Evolutionary conservation across 2,888 invertebrate genomes (phyloP).

Genomic region (Rhingia rostrata): DNA sequence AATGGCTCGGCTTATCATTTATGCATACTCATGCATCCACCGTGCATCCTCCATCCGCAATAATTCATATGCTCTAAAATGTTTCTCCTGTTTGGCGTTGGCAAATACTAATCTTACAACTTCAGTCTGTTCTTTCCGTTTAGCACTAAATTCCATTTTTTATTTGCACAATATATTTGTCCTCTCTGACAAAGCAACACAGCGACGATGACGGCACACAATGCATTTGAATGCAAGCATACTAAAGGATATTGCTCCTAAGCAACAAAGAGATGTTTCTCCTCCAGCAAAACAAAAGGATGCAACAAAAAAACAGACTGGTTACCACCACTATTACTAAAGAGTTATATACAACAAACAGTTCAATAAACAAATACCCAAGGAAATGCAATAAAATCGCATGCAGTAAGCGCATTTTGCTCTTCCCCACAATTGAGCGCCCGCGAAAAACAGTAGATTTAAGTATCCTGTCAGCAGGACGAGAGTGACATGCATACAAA

Average conservation of each 20-base stretch:
- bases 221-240: slow-evolving; percentile 59
- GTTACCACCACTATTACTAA: slow-evolving; percentile 17
- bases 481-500: slow-evolving; percentile 73
- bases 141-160: slow-evolving; percentile 61
- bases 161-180: slow-evolving; percentile 68
- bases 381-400: slow-evolving; percentile 71
- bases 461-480: slow-evolving; percentile 74
- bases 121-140: slow-evolving; percentile 53
- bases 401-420: slow-evolving; percentile 64
- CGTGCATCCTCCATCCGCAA: neutral
- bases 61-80: slow-evolving; percentile 26
- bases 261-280: slow-evolving; percentile 34
- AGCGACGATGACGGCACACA: slow-evolving; percentile 34
- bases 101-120: slow-evolving; percentile 70
- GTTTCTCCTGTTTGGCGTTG: slow-evolving; percentile 53
- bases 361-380: slow-evolving; percentile 71
- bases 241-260: slow-evolving; percentile 55
- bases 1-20: slow-evolving; percentile 40
- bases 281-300: slow-evolving; percentile 27
- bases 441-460: slow-evolving; percentile 69
- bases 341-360: slow-evolving; percentile 55
- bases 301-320: slow-evolving; percentile 21
- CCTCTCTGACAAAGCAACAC: slow-evolving; percentile 47
- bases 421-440: slow-evolving; percentile 35
- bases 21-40: slow-evolving; percentile 43